Percentiles rank a stretch among this genome's conserved stretches.
These are phyloP conservation scores for Chrysocyon brachyurus DNA, from an alignment of 2,797 vertebrate species.

Conservation along the genomic window DNA sequence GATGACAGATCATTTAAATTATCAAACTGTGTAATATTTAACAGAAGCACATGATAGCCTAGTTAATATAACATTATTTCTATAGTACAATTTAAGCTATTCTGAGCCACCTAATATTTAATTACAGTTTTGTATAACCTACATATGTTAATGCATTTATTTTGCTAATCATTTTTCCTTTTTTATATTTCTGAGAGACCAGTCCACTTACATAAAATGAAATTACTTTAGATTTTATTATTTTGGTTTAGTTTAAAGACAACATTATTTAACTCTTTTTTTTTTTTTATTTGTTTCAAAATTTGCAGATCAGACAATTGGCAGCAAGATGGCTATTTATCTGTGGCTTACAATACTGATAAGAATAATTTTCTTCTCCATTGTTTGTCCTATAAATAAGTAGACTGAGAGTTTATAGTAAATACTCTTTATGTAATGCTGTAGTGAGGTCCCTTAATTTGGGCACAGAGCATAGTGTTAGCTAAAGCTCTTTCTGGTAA, in stretches of 20 bases:
- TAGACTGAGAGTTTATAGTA: slow-evolving; percentile 81
- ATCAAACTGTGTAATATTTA: background rate
- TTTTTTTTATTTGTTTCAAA: slow-evolving; percentile 63
- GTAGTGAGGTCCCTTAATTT: slow-evolving; percentile 82
- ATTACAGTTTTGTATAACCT: background rate
- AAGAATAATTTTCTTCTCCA: slow-evolving; percentile 75
- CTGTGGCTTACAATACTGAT: background rate
- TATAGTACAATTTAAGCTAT: background rate
- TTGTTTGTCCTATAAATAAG: slow-evolving; percentile 80
- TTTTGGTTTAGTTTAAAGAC: background rate
- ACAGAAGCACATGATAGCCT: background rate
- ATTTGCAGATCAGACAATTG: slow-evolving; percentile 51
- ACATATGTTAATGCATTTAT: background rate
- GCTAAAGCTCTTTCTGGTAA: slow-evolving; percentile 81
- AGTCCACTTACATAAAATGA: background rate
- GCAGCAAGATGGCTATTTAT: slow-evolving; percentile 48
- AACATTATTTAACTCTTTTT: slow-evolving; percentile 56
- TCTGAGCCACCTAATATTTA: background rate
- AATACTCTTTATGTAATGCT: slow-evolving; percentile 82
- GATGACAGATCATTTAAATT: background rate
- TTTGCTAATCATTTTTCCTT: background rate
- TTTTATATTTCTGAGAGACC: background rate
- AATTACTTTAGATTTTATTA: slow-evolving; percentile 52
- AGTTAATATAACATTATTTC: background rate
- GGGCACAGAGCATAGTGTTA: slow-evolving; percentile 80